Evolutionary conservation across 2,797 vertebrate species (phyloP), one percentile per base, ranked within the genome.

Genomic region (Capromys pilorides): DNA sequence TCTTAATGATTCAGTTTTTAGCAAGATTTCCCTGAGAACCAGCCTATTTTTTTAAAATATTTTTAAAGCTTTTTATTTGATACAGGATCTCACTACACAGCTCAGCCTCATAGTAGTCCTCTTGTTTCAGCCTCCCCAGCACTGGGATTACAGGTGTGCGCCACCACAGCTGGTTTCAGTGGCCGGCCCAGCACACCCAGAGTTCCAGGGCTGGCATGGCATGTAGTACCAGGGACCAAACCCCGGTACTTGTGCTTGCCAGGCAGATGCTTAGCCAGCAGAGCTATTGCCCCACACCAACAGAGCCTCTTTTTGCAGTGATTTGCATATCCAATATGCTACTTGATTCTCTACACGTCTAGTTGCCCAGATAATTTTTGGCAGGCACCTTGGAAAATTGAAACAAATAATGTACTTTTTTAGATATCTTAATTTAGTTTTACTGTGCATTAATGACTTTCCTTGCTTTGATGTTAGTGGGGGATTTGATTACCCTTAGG

Each of bases 401-500:
- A 90, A 85, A 54, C 71, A 85, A 91, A 84, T n/a, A 83, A 64
- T 39, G 3, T 67, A 51, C 88, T 94, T 92, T 92, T 79, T 88
- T 45, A 33, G 45, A 31, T 92, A 66, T 87, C 90, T 71, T 75
- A 64, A 85, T 80, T 41, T 88, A 51, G 18, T 90, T 88, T 93
- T 79, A 87, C 39, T 89, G 66, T 79, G 18, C 49, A 54, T n/a
- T 57, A 26, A 69, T 94, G 66, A 13, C 26, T 96, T 92, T 86
- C 69, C 45, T 91, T 91, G 64, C 71, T 96, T 94, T 95, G 57
- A 93, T 95, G 93, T 95, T 77, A 8, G 31, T 88, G 62, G 93
- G 24, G 26, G 21, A 77, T 95, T 83, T 71, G 41, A 94, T 91
- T 71, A 91, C 45, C 21, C 45, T 59, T 18, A 89, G 59, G 81